Conservation (phyloP, 2,797 vertebrate genomes). For the Avahi laniger region DNA sequence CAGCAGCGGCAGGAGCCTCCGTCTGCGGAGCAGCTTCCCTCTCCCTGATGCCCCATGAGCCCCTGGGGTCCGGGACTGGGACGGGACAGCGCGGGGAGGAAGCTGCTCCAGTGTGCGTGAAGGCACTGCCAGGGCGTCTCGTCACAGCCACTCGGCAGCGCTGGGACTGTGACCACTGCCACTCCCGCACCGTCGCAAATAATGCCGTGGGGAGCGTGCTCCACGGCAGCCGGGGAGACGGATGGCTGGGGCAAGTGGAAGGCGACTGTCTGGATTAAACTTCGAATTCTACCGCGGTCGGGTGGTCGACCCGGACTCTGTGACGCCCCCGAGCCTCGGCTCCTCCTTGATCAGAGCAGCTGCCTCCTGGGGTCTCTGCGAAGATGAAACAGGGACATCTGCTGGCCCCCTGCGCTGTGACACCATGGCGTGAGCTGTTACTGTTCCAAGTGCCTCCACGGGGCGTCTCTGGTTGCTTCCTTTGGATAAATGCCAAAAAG, state of each 20-base stretch:
- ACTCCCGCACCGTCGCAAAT: background rate
- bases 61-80: background rate
- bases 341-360: background rate
- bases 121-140: background rate
- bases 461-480: background rate
- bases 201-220: rapidly evolving
- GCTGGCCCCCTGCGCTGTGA: background rate
- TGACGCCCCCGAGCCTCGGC: background rate
- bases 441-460: rapidly evolving
- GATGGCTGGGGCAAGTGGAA: no score
- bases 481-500: background rate
- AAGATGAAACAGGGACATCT: rapidly evolving
- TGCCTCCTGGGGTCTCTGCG: background rate
- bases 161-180: no score
- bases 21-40: no score
- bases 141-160: background rate
- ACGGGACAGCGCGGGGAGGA: background rate
- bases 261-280: background rate
- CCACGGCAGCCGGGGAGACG: slow-evolving; percentile 28
- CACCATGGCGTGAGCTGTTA: rapidly evolving
- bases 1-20: background rate
- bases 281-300: rapidly evolving
- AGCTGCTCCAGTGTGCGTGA: background rate
- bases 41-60: background rate
- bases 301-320: rapidly evolving